Evolutionary conservation across 2,888 invertebrate genomes (phyloP).

Genomic region (Calameuta filiformis): DNA sequence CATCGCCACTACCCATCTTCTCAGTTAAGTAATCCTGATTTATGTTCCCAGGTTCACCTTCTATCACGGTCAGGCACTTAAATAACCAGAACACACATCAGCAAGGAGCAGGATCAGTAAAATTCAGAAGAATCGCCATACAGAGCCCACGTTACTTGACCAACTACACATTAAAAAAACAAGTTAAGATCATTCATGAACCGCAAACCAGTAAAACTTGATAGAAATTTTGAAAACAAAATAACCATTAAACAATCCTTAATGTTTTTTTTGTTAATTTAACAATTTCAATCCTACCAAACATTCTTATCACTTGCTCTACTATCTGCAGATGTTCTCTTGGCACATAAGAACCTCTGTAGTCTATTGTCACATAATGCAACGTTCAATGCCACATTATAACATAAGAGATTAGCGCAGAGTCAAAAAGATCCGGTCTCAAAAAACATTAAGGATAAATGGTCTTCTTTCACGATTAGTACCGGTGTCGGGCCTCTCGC

Average conservation of each 20-base stretch:
- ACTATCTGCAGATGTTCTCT: background rate
- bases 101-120: background rate
- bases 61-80: background rate
- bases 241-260: background rate
- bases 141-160: background rate
- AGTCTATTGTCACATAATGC: background rate
- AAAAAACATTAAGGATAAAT: constrained; percentile 27
- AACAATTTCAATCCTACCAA: background rate
- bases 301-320: background rate
- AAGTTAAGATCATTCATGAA: background rate
- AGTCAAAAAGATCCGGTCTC: constrained; percentile 24
- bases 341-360: background rate
- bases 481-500: constrained; percentile 39
- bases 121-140: background rate
- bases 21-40: background rate
- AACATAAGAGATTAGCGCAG: constrained; percentile 18
- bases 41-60: background rate
- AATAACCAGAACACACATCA: background rate
- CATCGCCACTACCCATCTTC: background rate
- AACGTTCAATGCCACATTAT: too few species aligned
- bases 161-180: background rate
- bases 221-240: background rate
- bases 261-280: background rate
- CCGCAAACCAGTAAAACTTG: background rate
- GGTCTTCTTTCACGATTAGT: constrained; percentile 42